These are phyloP conservation scores for Synaphobranchus kaupii DNA, from an alignment of 2,797 vertebrate genomes.

Conservation along the genomic window DNA sequence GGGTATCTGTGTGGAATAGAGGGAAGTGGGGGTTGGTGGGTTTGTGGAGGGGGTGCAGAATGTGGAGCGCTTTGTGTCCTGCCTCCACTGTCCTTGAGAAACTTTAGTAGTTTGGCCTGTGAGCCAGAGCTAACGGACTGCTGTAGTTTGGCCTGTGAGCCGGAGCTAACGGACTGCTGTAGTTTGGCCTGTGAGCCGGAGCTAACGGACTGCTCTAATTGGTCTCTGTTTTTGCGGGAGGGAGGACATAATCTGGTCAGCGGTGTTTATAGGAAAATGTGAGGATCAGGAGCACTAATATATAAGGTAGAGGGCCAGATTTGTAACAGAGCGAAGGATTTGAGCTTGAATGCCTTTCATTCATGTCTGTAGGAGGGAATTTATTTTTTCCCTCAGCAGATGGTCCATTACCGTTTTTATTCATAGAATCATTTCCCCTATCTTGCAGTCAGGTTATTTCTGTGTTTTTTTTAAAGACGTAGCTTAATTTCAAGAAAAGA, in stretches of 20 bases:
- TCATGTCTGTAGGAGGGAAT: not conserved
- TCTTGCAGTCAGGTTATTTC: not conserved
- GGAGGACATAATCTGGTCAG: conserved; percentile 1
- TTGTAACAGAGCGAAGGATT: conserved; percentile 2
- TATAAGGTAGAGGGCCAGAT: not conserved
- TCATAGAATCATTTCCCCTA: not conserved
- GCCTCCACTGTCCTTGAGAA: conserved; percentile 1
- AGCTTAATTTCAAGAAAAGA: not conserved
- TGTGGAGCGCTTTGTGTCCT: conserved; percentile 15
- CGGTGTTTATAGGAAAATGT: conserved; percentile 16
- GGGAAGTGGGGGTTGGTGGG: not conserved
- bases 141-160: too few species aligned
- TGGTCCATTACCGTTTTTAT: conserved; percentile 10
- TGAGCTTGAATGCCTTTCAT: conserved; percentile 17
- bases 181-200: too few species aligned
- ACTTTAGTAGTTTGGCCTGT: not conserved
- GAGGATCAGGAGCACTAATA: not conserved
- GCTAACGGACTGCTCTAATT: not conserved
- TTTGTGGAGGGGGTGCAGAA: not conserved
- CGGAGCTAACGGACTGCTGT: too few species aligned
- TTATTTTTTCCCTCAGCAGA: not conserved
- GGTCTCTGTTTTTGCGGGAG: not conserved
- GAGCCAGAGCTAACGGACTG: not conserved
- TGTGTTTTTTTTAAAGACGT: not conserved
- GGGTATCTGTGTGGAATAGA: not conserved